A percentile compares a stretch with the other conserved stretches of the same genome.
phyloP scores from a whole-genome alignment of 2,113 vertebrate genomes.

The Podocnemis expansa region DNA sequence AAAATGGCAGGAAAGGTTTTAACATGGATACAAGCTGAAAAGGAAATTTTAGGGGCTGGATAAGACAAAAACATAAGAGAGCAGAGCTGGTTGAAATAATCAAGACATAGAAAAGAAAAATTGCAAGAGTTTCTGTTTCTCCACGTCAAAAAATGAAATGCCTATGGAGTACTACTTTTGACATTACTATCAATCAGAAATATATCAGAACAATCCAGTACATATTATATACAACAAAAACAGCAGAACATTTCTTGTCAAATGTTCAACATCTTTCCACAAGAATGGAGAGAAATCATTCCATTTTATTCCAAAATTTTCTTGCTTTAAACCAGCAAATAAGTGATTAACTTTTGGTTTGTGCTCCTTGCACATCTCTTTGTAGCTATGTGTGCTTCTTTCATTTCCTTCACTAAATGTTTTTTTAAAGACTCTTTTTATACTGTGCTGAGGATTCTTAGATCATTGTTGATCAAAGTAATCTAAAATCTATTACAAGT shows the following conservation, averaged over 20 bases:
- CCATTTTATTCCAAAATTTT: neutral
- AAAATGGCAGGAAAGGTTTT: neutral
- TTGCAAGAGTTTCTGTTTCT: neutral
- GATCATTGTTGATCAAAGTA: neutral
- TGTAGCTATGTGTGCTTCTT: neutral
- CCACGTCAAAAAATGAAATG: neutral
- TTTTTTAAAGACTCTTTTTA: neutral
- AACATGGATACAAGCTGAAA: neutral
- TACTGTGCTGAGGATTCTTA: neutral
- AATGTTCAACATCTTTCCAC: neutral
- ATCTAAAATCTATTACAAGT: neutral
- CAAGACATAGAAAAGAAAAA: neutral
- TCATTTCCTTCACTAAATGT: neutral
- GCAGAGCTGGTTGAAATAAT: neutral
- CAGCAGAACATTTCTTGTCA: neutral
- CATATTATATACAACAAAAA: neutral
- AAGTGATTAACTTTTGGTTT: neutral
- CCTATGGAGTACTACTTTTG: neutral
- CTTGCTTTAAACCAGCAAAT: neutral
- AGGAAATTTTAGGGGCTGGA: neutral
- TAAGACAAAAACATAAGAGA: neutral
- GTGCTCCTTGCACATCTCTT: rapidly evolving
- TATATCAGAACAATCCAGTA: neutral
- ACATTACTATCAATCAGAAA: neutral
- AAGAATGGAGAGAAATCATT: neutral